Base-by-base conservation (phyloP, 2,888 invertebrate genomes). In the Baccha elongata region DNA sequence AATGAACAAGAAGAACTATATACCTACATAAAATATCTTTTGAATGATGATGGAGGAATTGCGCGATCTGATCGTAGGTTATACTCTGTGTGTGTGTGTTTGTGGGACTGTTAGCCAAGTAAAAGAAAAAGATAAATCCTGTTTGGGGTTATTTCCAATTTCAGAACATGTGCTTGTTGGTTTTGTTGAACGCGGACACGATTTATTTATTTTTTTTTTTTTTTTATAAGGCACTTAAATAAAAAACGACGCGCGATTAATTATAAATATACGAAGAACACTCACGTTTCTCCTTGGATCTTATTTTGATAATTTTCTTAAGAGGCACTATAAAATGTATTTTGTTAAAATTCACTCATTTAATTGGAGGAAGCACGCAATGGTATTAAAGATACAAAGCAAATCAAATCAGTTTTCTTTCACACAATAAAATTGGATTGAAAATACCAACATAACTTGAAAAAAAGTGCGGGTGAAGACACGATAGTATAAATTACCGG, bases 131-230 rank as follows among this genome's bases (percentile, higher is more conserved):
- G 48, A 75, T 42, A 60, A 83, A 83, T 83, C 83, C 78, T 78
- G 83, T 83, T 83, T 83, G 67, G 78, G 72, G 67, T 64, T 73
- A 78, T 78, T 83, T 83, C 80, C 80, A 80, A 80, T 73, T 72
- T 83, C 50, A 64, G 73, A 83, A 76, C 83, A 83, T 83, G 83
- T 83, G 83, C 83, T 83, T 78, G 62, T 64, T 48, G 65, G 21
- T 10, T 50, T 23, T 15, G 10, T 11, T 40, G 48, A 68, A 73
- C 46, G 72, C 52, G 69, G 62, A 62, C 69, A 55, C 53, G 29
- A 48, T 52, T 42, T 44, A 50, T 64, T 32, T 55, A 37, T 21
- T 21, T 50, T 21, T 48, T 37, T 48, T 37, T 52, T 26, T 55
- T 37, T 69, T 15, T 29, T 15, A 8, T 11, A 44, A 44, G 29